Percentiles rank a stretch among this genome's conserved stretches.
Conservation (phyloP, 2,888 invertebrate species). For the Lathronympha strigana region DNA sequence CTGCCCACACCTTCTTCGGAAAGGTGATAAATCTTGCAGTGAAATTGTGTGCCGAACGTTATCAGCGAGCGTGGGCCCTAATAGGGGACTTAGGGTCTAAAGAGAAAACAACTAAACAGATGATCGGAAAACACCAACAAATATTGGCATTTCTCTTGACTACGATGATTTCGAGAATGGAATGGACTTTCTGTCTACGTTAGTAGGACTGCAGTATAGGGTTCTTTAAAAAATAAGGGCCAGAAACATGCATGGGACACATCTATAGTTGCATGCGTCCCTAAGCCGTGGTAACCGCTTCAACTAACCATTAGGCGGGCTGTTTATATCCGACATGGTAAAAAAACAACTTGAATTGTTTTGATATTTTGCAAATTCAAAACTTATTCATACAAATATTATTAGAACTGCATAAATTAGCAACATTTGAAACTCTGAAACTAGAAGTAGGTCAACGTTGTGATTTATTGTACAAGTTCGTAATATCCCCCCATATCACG, state of each 20-base stretch:
- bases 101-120: constrained; percentile 13
- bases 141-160: constrained; percentile 8
- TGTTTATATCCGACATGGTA: no score
- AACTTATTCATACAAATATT: no score
- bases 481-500: not conserved
- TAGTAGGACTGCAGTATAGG: no score
- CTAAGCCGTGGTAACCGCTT: no score
- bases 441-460: not conserved
- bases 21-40: constrained; percentile 31
- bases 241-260: no score
- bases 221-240: no score
- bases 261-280: no score
- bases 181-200: no score
- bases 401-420: not conserved
- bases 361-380: no score
- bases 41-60: constrained; percentile 30
- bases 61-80: constrained; percentile 29
- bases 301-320: no score
- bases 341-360: no score
- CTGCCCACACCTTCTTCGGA: constrained; percentile 26
- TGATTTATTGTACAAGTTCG: not conserved
- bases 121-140: not conserved
- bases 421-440: not conserved
- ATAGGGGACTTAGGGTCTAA: not conserved
- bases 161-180: no score